Base-by-base conservation (phyloP, 2,888 invertebrate species). In the Mamestra brassicae region DNA sequence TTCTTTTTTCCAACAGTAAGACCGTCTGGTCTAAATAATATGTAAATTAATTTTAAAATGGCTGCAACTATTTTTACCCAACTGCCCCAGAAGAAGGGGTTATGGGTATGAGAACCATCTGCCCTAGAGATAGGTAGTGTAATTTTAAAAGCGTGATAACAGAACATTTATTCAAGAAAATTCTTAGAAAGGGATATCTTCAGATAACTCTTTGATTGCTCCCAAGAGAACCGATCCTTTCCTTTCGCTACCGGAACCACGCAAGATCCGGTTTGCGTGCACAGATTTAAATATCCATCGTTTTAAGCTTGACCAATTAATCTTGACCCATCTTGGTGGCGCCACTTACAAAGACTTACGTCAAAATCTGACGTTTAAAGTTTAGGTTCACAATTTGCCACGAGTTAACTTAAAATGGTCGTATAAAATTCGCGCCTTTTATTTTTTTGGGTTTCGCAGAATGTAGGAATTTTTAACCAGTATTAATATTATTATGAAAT, bases 241-340 rank as follows among this genome's bases (percentile, higher is more conserved):
- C 60, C 26, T 11, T 55, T 17, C 17, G 42, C 10, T 42, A 34
- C 45, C 66, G 62, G 54, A 73, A 58, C 54, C 26, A 38, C 52
- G 52, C 42, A 63, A 62, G 4, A 64, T 74, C 57, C 54, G 47
- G 38, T 45, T 47, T 34, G 57, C 72, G 62, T 66, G 34, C 38
- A 26, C 38, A 34, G 73, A 73, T 78, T 78, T 73, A 78, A 72
- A 78, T 78, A 73, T 50, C 4, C 13, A 64, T 55, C 8, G 17
- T n/a, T 26, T 6, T 3, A 52, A 52, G 0, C 26, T 4, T 2
- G 15, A 45, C 52, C 50, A 57, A 11, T n/a, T 11, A 36, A 11
- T 61, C 4, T n/a, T 52, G 61, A 26, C 13, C 42, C 54, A 42
- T 2, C 11, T 45, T 2, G 5, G 26, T 4, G 42, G 64, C 71